phyloP scores from a whole-genome alignment of 2,113 vertebrate species.

The Xiphias gladius region DNA sequence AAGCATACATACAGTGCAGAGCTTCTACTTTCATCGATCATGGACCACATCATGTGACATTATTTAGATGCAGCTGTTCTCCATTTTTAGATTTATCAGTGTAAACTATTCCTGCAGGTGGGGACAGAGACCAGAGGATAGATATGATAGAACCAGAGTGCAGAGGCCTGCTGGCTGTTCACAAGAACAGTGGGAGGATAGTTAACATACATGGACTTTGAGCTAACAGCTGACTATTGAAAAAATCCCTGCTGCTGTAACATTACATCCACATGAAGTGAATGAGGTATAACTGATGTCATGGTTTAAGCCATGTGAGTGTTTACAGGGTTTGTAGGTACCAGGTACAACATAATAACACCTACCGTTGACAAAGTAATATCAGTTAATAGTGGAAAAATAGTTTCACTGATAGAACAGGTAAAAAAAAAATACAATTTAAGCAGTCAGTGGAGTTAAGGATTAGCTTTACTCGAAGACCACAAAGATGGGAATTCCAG shows the following conservation, averaged over 20 bases:
- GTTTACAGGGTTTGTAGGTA: not conserved
- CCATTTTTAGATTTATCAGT: not conserved
- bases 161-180: not conserved
- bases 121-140: slow-evolving; percentile 67
- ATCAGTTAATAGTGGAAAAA: not conserved
- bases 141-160: not conserved
- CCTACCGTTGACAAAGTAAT: not conserved
- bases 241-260: not conserved
- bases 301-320: not conserved
- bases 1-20: not conserved
- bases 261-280: not conserved
- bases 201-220: not conserved
- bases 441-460: not conserved
- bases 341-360: not conserved
- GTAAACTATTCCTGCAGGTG: slow-evolving; percentile 51
- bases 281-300: not conserved
- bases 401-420: not conserved
- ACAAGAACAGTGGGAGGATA: not conserved
- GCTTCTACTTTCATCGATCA: not conserved
- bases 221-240: not conserved
- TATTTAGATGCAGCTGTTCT: not conserved
- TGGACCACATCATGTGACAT: not conserved
- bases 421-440: not conserved
- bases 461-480: not conserved
- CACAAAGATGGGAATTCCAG: no score